phyloP scores from a whole-genome alignment of 2,888 invertebrate species.

The Plutella xylostella region DNA sequence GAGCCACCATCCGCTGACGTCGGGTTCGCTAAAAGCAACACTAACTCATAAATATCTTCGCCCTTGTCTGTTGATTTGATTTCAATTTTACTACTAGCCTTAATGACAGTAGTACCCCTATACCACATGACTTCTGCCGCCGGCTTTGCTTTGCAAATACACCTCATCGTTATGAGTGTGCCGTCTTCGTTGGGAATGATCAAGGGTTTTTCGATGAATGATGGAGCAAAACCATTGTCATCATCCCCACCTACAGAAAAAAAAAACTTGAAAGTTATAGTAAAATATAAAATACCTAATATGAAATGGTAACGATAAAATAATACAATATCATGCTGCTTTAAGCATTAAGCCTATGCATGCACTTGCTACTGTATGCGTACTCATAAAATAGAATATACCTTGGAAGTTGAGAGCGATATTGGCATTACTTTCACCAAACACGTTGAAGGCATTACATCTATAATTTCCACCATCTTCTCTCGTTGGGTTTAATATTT shows the following conservation, averaged over 20 bases:
- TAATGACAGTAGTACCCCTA: conserved; percentile 87
- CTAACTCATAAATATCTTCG: conserved; percentile 89
- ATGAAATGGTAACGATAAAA: conserved; percentile 11
- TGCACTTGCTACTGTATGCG: conserved; percentile 27
- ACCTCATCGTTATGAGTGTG: conserved; percentile 96
- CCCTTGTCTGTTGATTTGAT: conserved; percentile 81
- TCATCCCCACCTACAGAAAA: conserved; percentile 84
- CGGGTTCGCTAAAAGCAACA: conserved; percentile 70
- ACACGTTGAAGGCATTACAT: conserved; percentile 98
- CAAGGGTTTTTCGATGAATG: conserved; percentile 97
- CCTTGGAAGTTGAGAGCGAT: conserved; percentile 99
- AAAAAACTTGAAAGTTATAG: conserved; percentile 11
- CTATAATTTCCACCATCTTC: conserved; percentile 99
- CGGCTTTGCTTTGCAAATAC: conserved; percentile 94
- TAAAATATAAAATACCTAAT: conserved; percentile 5
- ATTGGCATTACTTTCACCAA: conserved; percentile 99
- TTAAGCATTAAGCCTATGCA: conserved; percentile 51
- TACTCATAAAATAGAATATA: conserved; percentile 48
- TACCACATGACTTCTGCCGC: conserved; percentile 96
- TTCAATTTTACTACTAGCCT: conserved; percentile 86
- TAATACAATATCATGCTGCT: conserved; percentile 40
- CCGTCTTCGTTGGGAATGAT: conserved; percentile 99
- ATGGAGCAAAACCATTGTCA: conserved; percentile 93
- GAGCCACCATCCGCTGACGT: conserved; percentile 68
- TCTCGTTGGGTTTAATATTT: conserved; percentile 94